These are phyloP conservation scores for Malurus leucopterus DNA, from an alignment of 2,797 vertebrate species.

Conservation along the genomic window DNA sequence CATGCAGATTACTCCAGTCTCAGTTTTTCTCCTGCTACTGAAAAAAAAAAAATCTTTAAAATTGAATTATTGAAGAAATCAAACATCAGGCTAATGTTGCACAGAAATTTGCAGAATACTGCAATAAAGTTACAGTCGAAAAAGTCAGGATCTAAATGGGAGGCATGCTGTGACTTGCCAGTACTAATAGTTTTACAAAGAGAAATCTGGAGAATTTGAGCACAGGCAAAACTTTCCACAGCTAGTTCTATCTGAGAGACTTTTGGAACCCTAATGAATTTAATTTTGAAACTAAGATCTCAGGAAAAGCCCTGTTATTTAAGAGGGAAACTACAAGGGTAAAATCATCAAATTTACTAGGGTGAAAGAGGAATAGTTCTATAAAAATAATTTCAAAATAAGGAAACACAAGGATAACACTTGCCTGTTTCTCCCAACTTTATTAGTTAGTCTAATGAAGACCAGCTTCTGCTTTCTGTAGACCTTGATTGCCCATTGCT, in stretches of 20 bases:
- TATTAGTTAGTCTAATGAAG: neutral
- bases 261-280: neutral
- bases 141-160: neutral
- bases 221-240: neutral
- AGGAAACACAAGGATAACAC: neutral
- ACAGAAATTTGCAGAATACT: neutral
- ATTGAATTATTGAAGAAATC: neutral
- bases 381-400: neutral
- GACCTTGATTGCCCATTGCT: neutral
- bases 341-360: neutral
- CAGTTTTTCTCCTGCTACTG: neutral
- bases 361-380: neutral
- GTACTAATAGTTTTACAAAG: neutral
- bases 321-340: neutral
- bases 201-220: neutral
- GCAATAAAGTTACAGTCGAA: neutral
- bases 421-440: neutral
- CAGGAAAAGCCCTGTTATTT: neutral
- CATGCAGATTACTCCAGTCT: neutral
- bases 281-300: neutral
- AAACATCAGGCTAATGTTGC: neutral
- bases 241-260: neutral
- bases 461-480: neutral
- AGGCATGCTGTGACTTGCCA: neutral
- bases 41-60: neutral